These are phyloP conservation scores for Enteromius treurensis DNA, from an alignment of 2,797 vertebrate genomes.

Conservation along the genomic window DNA sequence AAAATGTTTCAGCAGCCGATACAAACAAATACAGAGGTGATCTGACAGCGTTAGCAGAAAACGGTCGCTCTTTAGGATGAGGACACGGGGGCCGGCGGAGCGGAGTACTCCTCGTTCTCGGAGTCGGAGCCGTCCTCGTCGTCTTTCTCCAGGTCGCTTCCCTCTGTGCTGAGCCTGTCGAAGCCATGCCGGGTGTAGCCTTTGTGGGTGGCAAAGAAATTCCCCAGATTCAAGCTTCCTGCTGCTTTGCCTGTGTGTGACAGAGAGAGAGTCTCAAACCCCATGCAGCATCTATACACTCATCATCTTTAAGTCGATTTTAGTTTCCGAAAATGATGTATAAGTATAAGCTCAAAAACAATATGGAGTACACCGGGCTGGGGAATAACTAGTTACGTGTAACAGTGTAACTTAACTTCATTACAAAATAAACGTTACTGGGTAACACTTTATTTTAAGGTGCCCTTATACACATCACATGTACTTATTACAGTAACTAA, in stretches of 20 bases:
- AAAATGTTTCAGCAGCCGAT: slow-evolving; percentile 80
- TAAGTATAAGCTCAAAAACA: too few species aligned
- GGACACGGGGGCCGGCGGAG: slow-evolving; percentile 75
- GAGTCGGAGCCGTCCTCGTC: slow-evolving; percentile 92
- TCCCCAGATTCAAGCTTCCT: slow-evolving; percentile 91
- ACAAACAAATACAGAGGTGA: slow-evolving; percentile 85
- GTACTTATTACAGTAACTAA: too few species aligned
- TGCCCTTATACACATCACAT: too few species aligned
- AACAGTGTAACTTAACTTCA: too few species aligned
- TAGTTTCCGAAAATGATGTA: too few species aligned
- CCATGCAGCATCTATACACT: neutral
- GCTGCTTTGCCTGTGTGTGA: slow-evolving; percentile 83
- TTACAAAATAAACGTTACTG: too few species aligned
- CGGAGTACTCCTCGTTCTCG: slow-evolving; percentile 91
- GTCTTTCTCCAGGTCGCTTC: slow-evolving; percentile 94
- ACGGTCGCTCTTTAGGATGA: slow-evolving; percentile 68
- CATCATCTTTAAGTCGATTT: neutral
- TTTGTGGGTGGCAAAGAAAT: slow-evolving; percentile 92
- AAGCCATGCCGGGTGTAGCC: slow-evolving; percentile 95
- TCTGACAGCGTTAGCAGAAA: slow-evolving; percentile 79
- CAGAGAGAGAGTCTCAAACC: neutral
- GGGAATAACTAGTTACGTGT: too few species aligned
- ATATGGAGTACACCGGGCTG: too few species aligned
- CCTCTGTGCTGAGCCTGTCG: slow-evolving; percentile 94
- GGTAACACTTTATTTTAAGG: too few species aligned